Base-by-base conservation (phyloP, 1,140 invertebrate species). In the Lepidurus couesii region DNA sequence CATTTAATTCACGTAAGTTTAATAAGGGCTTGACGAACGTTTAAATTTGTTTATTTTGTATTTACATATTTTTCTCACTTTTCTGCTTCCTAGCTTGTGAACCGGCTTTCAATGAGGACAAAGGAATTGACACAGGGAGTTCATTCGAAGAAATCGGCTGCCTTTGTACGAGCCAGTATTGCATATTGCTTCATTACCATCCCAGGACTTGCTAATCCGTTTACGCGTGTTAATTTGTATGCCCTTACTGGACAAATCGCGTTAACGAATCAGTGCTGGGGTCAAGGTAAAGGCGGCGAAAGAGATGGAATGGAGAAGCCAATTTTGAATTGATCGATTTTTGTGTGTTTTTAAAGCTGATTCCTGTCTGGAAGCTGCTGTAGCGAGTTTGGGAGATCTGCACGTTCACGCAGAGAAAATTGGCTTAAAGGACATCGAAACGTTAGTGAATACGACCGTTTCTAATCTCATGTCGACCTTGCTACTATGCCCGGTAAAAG, bases 181-280 rank as follows among this genome's bases (percentile, higher is more conserved):
- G 96, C 97, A 0, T 98, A 95, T 86, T 92, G 91, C 85, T 98
- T 92, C 84, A 97, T 99, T 47, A 98, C 96, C 1, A 95, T 97
- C 86, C 97, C 97, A 34, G 98, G 96, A 7, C 90, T 98, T 81
- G 88, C 89, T 80, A 92, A 92, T 80, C 88, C 91, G 8, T 88
- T 91, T 79, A 88, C 88, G 34, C 90, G 93, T 82, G 88, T 97
- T 77, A 90, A 94, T 82, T 88, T 98, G 21, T 97, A 97, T 86
- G 86, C 98, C 75, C 85, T 95, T 7, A 92, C 92, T 16, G 95
- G 94, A 43, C 93, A 97, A 86, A 91, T 96, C 73, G 95, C 96
- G 42, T 86, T 98, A 76, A 87, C 93, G 34, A 97, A 97, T 88
- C 90, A 94, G 80, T 98, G 95, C 84, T 87, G 96, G 74, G 94